Evolutionary conservation across 2,888 invertebrate genomes (phyloP).

Genomic region (Apamea anceps): DNA sequence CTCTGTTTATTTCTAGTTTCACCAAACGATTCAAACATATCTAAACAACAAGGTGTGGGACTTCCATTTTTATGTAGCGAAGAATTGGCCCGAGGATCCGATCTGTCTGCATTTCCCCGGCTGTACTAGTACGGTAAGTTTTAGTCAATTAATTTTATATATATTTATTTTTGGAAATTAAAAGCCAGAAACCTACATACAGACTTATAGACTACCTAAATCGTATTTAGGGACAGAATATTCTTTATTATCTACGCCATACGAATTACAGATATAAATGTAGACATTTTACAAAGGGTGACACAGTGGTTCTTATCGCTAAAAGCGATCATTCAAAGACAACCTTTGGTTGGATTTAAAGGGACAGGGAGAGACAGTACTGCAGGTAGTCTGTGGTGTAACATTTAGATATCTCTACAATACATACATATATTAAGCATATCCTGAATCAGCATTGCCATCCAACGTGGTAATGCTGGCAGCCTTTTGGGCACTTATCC

Average conservation of each 20-base stretch:
- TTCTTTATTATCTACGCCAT: not conserved
- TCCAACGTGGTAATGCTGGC: too few species aligned
- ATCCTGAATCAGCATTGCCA: too few species aligned
- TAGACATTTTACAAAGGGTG: not conserved
- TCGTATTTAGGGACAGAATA: not conserved
- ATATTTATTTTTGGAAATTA: not conserved
- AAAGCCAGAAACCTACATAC: too few species aligned
- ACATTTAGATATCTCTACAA: not conserved
- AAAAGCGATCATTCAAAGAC: not conserved
- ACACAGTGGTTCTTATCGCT: not conserved
- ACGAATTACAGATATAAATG: not conserved
- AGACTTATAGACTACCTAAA: not conserved
- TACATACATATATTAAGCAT: not conserved
- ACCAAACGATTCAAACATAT: slow-evolving; percentile 97
- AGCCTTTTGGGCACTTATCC: too few species aligned
- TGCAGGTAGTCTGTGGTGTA: not conserved
- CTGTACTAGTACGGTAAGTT: slow-evolving; percentile 95
- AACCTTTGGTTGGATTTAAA: not conserved
- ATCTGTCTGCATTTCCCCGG: slow-evolving; percentile 97
- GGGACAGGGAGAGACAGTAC: not conserved
- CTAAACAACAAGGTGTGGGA: slow-evolving; percentile 97
- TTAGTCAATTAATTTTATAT: not conserved
- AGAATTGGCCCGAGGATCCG: slow-evolving; percentile 96
- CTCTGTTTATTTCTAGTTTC: slow-evolving; percentile 92
- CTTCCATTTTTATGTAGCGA: slow-evolving; percentile 97